phyloP scores from a whole-genome alignment of 1,140 invertebrate species.

The Papilio polytes region DNA sequence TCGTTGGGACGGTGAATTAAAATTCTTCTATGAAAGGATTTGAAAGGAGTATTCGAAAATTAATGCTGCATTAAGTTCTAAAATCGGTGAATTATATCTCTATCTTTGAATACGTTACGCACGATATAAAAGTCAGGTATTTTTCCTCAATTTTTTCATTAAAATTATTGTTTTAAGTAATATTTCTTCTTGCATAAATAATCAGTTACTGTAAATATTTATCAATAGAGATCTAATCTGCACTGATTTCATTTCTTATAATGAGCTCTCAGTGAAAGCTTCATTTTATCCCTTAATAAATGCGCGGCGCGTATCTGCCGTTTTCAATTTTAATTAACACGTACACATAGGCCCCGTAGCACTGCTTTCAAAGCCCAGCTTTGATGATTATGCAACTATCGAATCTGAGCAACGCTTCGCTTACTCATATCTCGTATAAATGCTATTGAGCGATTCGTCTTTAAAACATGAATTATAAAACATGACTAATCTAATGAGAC shows the following conservation, averaged over 20 bases:
- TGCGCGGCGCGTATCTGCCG: constrained; percentile 16
- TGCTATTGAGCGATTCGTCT: constrained; percentile 9
- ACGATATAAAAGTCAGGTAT: neutral
- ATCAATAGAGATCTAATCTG: neutral
- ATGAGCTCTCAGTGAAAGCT: constrained; percentile 13
- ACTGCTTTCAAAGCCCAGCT: constrained; percentile 5
- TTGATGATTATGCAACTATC: constrained; percentile 33
- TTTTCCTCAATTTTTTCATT: neutral
- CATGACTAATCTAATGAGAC: neutral
- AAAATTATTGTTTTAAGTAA: neutral
- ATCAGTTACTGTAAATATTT: neutral
- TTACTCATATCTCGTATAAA: constrained; percentile 12
- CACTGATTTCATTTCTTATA: neutral
- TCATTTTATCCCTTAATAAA: constrained; percentile 21
- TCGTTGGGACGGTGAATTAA: neutral
- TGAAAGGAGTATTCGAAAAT: neutral
- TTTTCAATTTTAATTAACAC: constrained; percentile 26
- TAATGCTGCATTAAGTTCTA: neutral
- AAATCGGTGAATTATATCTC: neutral
- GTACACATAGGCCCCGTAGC: constrained; percentile 20
- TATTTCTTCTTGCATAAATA: neutral
- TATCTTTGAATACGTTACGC: neutral
- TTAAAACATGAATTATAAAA: constrained; percentile 5
- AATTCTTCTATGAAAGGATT: neutral
- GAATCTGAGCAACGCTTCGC: constrained; percentile 26